Base-by-base conservation (phyloP, 64 coral and sea anemone genomes). In the Dendrophyllia cribrosa region DNA sequence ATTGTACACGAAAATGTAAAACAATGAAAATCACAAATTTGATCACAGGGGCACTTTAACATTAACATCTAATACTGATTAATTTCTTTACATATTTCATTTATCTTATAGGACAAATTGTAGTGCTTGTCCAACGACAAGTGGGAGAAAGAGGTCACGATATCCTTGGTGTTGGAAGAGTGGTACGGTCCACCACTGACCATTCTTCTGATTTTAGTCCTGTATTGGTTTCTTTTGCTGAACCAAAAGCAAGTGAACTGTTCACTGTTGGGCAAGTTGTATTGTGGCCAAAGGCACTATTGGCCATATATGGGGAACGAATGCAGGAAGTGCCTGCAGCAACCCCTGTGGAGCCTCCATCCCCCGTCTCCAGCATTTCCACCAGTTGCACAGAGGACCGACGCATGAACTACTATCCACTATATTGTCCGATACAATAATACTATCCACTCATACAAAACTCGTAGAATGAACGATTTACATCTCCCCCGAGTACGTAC, bases 241-340 rank as follows among this genome's bases (percentile, higher is more conserved):
- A 34, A 34, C 34, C 34, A 34, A 34, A 34, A 34, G 34, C 34
- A 34, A 34, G 34, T 34, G 34, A 34, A 34, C 34, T 16, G 9
- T 88, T 88, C 8, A 24, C 69, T 75, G 70, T 88, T 56, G 86
- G 86, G 4, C 86, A 88, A 23, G 55, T 74, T 8, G 15, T 88
- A 9, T 58, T 73, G 69, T 88, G 86, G 86, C 86, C 86, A 7
- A 24, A 50, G 51, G 1, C 8, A 5, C 12, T 61, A 7, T 0
- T 88, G 10, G 86, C 86, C 9, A 13, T 88, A 9, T 75, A 74
- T 75, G 53, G 22, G 56, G n/a, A 75, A 75, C 43, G 20, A 58
- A 72, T 61, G 1, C 15, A 5, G 22, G 74, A 72, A 49, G 66
- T 7, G 71, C 44, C 34, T 34, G 34, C 34, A 34, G 34, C 87